Evolutionary conservation across 2,797 vertebrate species (phyloP).

Genomic region (Microctenopoma lineatum): DNA sequence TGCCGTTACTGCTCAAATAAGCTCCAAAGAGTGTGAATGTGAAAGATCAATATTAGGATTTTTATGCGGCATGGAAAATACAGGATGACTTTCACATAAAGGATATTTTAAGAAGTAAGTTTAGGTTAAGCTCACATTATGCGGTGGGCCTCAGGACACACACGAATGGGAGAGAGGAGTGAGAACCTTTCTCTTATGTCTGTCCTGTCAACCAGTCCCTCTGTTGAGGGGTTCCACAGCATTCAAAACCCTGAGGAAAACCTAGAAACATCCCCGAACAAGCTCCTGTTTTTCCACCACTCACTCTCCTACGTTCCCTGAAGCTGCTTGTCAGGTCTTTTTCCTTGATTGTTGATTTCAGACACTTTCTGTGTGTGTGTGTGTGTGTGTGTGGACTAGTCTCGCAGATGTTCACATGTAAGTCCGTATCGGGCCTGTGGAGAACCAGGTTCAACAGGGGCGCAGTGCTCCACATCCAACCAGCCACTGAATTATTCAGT

Average conservation of each 20-base stretch:
- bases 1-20: slow-evolving; percentile 1
- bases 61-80: not conserved
- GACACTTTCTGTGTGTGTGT: not conserved
- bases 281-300: not conserved
- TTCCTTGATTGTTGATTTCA: not conserved
- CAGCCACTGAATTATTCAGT: slow-evolving; percentile 85
- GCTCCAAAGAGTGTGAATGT: not conserved
- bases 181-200: not conserved
- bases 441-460: slow-evolving; percentile 75
- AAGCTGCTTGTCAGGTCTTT: not conserved
- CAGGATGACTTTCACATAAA: not conserved
- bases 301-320: not conserved
- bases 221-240: not conserved
- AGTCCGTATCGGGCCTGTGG: slow-evolving; percentile 50
- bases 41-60: not conserved
- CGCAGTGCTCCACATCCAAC: slow-evolving; percentile 79
- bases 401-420: slow-evolving; percentile 50
- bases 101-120: not conserved
- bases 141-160: not conserved
- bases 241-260: not conserved
- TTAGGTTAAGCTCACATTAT: not conserved
- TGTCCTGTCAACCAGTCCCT: not conserved
- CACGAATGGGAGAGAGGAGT: not conserved
- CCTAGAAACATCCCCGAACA: not conserved
- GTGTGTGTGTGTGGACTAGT: slow-evolving; percentile 2